Percentiles rank a stretch among this genome's conserved stretches.
Evolutionary conservation across 2,113 vertebrate genomes (phyloP).

Genomic region (Ceyx cyanopectus): DNA sequence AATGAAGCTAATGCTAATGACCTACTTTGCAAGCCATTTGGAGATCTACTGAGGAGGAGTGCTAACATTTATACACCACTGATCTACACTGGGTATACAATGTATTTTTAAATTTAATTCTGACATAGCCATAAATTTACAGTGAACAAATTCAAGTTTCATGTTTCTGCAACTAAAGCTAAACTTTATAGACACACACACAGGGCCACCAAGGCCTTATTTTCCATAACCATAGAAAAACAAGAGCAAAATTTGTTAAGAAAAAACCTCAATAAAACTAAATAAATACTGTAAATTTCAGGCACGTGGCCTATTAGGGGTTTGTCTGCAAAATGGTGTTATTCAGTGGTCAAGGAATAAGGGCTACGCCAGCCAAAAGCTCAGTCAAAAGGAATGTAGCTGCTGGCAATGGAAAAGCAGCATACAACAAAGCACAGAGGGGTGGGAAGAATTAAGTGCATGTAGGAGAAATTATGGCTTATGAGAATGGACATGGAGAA

Average conservation of each 20-base stretch:
- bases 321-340: not conserved
- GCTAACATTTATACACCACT: not conserved
- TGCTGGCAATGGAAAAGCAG: not conserved
- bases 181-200: not conserved
- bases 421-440: not conserved
- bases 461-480: not conserved
- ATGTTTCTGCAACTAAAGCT: not conserved
- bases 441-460: not conserved
- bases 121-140: not conserved
- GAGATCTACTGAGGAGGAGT: not conserved
- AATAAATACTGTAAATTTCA: not conserved
- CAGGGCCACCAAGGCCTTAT: not conserved
- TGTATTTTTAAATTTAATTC: not conserved
- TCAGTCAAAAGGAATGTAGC: not conserved
- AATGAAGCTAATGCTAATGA: slow-evolving; percentile 25
- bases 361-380: not conserved
- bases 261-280: not conserved
- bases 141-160: not conserved
- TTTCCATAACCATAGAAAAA: not conserved
- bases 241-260: not conserved
- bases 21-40: slow-evolving; percentile 24
- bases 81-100: not conserved
- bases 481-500: not conserved
- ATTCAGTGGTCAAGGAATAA: not conserved
- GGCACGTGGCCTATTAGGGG: not conserved